Percentiles rank a stretch among this genome's conserved stretches.
phyloP scores from a whole-genome alignment of 2,113 vertebrate genomes.

The Sylvia atricapilla region DNA sequence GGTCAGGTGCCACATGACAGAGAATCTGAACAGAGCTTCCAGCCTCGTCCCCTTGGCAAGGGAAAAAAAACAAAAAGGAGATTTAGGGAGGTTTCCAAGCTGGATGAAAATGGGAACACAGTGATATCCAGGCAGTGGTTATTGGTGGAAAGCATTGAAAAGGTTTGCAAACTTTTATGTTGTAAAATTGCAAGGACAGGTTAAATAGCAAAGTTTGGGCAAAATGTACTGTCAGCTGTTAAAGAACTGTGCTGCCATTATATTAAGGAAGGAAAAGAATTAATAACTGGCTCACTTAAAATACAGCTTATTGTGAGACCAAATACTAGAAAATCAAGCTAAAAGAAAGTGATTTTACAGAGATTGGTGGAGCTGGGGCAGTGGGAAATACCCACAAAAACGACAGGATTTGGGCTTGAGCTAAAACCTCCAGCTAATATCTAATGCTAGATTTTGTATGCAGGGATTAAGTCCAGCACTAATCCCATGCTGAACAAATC shows the following conservation, averaged over 20 bases:
- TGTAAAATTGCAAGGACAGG: background rate
- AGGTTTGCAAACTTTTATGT: background rate
- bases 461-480: background rate
- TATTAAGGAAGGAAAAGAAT: background rate
- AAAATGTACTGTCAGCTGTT: background rate
- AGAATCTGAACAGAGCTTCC: constrained; percentile 92
- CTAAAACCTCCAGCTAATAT: background rate
- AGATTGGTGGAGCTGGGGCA: background rate
- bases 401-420: background rate
- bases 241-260: background rate
- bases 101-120: background rate
- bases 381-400: background rate
- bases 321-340: background rate
- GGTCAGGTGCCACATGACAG: constrained; percentile 96
- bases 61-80: background rate
- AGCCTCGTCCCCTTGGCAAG: constrained; percentile 80
- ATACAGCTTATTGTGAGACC: background rate
- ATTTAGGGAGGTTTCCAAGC: background rate
- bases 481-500: background rate
- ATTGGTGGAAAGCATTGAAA: background rate
- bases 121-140: background rate
- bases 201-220: background rate
- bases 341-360: background rate
- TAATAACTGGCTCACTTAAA: background rate
- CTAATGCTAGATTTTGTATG: background rate